phyloP scores from a whole-genome alignment of 2,113 vertebrate species.

The Blennius ocellaris region DNA sequence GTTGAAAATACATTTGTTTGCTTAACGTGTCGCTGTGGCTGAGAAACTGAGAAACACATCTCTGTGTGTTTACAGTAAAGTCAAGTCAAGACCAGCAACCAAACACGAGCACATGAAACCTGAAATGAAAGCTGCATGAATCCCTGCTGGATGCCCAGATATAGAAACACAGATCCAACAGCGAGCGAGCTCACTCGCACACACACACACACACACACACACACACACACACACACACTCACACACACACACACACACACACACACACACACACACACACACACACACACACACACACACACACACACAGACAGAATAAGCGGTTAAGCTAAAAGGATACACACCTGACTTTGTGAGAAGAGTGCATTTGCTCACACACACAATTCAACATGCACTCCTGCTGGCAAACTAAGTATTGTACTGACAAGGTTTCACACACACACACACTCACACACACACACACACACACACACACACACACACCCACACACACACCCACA shows the following conservation, averaged over 20 bases:
- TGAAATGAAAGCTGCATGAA: conserved; percentile 22
- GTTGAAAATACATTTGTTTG: too few species aligned
- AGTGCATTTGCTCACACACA: conserved; percentile 44
- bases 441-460: too few species aligned
- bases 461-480: too few species aligned
- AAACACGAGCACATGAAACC: conserved; percentile 2
- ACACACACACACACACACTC: conserved; percentile 2
- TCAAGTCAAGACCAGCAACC: background rate
- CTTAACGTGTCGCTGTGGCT: too few species aligned
- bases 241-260: background rate
- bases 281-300: background rate
- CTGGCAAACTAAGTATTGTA: conserved; percentile 35
- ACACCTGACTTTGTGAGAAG: conserved; percentile 28
- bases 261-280: background rate
- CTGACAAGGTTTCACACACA: too few species aligned
- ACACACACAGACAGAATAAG: conserved; percentile 4
- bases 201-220: background rate
- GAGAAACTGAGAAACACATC: too few species aligned
- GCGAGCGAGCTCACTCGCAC: background rate
- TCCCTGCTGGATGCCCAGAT: conserved; percentile 30
- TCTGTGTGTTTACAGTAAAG: too few species aligned
- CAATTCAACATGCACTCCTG: conserved; percentile 43
- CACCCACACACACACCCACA: too few species aligned
- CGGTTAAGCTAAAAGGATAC: conserved; percentile 6
- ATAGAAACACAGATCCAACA: conserved; percentile 44